A percentile compares a stretch with the other conserved stretches of the same genome.
Conservation (phyloP, 2,888 invertebrate species). For the Amiota minor region DNA sequence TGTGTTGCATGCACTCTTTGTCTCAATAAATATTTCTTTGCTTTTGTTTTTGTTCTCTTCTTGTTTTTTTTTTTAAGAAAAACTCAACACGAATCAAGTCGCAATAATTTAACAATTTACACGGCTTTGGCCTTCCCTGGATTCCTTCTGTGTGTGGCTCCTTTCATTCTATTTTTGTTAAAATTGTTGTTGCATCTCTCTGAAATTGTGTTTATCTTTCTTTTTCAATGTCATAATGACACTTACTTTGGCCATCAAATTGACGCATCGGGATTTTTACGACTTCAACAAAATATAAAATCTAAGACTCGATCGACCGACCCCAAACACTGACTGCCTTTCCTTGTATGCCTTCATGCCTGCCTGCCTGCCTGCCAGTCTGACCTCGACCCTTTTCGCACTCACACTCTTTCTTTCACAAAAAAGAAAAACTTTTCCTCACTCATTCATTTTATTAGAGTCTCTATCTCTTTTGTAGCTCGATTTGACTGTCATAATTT, state of each 20-base stretch:
- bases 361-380: too few species aligned
- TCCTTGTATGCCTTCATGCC: too few species aligned
- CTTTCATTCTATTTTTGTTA: too few species aligned
- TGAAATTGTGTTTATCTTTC: too few species aligned
- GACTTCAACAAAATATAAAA: slow-evolving; percentile 42
- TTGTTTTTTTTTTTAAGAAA: slow-evolving; percentile 31
- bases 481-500: slow-evolving; percentile 67
- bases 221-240: slow-evolving; percentile 59
- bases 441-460: slow-evolving; percentile 25
- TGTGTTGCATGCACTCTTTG: not conserved
- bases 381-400: too few species aligned
- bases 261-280: slow-evolving; percentile 63
- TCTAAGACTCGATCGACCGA: too few species aligned
- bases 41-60: slow-evolving; percentile 32
- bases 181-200: too few species aligned
- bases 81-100: slow-evolving; percentile 37
- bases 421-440: not conserved
- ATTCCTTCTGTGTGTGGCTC: not conserved
- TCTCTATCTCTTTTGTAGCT: slow-evolving; percentile 40
- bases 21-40: slow-evolving; percentile 31
- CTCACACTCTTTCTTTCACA: too few species aligned
- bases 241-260: slow-evolving; percentile 65
- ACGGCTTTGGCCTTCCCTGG: slow-evolving; percentile 58
- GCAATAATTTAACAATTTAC: slow-evolving; percentile 65
- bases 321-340: too few species aligned